phyloP scores from a whole-genome alignment of 2,113 vertebrate species.

The Zapus hudsonius region DNA sequence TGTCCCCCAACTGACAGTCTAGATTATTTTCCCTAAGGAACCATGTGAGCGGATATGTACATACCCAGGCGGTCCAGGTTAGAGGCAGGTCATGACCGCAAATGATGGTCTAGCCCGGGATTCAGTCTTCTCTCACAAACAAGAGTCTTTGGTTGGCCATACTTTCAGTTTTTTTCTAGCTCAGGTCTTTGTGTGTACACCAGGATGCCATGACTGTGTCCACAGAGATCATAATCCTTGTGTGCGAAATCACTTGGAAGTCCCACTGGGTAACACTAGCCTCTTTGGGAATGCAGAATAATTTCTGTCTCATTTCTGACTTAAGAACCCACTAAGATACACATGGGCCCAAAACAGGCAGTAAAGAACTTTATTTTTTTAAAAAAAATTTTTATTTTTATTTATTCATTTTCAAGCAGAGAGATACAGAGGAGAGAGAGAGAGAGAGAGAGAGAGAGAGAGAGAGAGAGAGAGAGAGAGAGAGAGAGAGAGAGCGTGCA shows the following conservation, averaged over 20 bases:
- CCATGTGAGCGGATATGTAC: background rate
- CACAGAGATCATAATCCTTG: too few species aligned
- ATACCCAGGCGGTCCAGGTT: background rate
- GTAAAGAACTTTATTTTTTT: too few species aligned
- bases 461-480: too few species aligned
- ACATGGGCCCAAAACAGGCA: accelerated
- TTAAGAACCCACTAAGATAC: background rate
- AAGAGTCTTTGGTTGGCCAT: background rate
- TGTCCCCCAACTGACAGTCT: too few species aligned
- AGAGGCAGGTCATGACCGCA: background rate
- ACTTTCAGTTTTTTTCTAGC: background rate
- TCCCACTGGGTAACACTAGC: background rate
- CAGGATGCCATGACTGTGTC: background rate
- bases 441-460: too few species aligned
- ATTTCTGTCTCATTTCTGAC: too few species aligned
- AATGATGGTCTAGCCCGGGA: background rate
- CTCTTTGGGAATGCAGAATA: background rate
- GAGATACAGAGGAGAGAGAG: too few species aligned
- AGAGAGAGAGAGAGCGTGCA: too few species aligned
- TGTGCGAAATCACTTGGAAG: background rate
- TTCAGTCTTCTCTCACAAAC: background rate
- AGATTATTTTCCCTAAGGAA: background rate
- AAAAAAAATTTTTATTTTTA: too few species aligned
- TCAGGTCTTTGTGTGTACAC: background rate
- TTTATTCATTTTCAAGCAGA: too few species aligned